Percentiles rank a stretch among this genome's conserved stretches.
These are phyloP conservation scores for Hippopotamus amphibius DNA, from an alignment of 2,113 vertebrate species.

Conservation along the genomic window DNA sequence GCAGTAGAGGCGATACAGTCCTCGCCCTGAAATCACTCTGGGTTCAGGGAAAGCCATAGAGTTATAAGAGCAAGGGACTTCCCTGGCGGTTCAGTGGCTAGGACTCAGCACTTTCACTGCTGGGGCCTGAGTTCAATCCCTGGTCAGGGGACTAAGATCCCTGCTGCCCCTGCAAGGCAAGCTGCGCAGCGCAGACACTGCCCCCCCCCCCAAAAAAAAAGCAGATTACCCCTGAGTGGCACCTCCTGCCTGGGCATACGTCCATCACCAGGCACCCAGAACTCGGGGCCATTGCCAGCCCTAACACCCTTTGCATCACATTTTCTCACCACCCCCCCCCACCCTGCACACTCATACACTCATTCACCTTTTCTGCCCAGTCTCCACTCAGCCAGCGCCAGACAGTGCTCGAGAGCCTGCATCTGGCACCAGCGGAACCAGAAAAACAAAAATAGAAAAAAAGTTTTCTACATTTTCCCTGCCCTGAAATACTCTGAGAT, in stretches of 20 bases:
- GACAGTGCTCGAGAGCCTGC: not conserved
- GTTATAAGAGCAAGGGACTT: not conserved
- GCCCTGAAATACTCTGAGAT: not conserved
- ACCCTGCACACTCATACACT: not conserved
- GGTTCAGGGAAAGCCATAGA: not conserved
- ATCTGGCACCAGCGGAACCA: not conserved
- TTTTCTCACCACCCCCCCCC: not conserved
- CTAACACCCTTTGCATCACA: not conserved
- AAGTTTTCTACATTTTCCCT: not conserved
- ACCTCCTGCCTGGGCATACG: not conserved
- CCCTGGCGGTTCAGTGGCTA: not conserved
- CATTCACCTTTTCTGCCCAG: not conserved
- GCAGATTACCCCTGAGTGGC: not conserved
- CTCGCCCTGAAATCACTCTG: not conserved
- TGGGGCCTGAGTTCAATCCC: rapidly evolving
- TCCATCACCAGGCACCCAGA: not conserved
- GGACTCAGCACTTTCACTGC: not conserved
- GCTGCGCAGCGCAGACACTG: too few species aligned
- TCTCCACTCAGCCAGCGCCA: not conserved
- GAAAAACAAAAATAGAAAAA: not conserved
- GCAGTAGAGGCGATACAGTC: not conserved
- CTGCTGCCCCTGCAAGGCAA: too few species aligned
- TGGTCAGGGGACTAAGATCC: not conserved
- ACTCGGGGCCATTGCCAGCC: not conserved
- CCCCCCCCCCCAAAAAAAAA: not conserved